Evolutionary conservation across 2,113 vertebrate species (phyloP).

Genomic region (Myodes glareolus): DNA sequence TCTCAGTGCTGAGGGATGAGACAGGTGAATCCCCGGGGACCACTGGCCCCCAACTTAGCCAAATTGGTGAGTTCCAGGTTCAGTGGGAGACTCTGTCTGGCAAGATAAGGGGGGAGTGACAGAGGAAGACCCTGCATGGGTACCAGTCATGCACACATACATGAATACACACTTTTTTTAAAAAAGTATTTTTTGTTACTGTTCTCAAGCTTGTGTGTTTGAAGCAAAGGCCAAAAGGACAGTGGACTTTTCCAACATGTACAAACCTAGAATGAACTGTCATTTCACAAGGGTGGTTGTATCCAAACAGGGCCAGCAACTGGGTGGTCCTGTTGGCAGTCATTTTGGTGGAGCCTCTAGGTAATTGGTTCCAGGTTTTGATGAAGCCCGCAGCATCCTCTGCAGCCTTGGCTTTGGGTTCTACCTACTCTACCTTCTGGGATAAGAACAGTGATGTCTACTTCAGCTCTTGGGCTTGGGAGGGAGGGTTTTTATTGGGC

Average conservation of each 20-base stretch:
- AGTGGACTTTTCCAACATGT: neutral
- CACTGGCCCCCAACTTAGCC: neutral
- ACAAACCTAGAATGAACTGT: neutral
- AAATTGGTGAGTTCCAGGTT: neutral
- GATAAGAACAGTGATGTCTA: neutral
- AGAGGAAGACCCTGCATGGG: neutral
- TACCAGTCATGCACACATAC: neutral
- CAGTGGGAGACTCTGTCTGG: neutral
- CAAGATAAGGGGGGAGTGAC: neutral
- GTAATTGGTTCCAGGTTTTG: rapidly evolving
- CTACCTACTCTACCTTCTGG: neutral
- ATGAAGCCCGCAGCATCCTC: neutral
- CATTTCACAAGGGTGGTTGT: neutral
- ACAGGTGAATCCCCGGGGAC: neutral
- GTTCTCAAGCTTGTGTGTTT: neutral
- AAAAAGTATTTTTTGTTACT: neutral
- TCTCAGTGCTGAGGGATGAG: neutral
- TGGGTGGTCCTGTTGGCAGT: neutral
- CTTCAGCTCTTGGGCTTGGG: neutral
- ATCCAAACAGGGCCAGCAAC: neutral
- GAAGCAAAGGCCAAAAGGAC: neutral
- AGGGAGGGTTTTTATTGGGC: neutral
- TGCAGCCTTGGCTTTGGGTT: neutral
- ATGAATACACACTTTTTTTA: neutral
- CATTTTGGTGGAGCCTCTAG: neutral